Conservation (phyloP, 2,113 vertebrate genomes). For the Pontoporia blainvillei region DNA sequence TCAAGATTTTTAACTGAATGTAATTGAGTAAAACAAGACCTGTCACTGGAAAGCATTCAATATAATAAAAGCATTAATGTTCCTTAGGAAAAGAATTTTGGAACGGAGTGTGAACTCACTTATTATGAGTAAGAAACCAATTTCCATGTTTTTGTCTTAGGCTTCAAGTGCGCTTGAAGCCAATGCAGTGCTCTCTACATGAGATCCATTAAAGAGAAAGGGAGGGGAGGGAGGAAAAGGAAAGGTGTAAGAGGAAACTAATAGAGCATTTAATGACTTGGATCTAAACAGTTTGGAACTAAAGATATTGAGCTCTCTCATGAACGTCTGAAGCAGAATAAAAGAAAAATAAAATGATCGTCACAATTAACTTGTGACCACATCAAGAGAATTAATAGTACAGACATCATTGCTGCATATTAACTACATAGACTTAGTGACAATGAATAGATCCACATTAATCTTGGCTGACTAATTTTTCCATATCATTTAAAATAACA, state of each 20-base stretch:
- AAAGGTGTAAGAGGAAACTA: neutral
- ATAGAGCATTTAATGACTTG: neutral
- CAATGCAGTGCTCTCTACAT: neutral
- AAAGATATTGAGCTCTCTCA: neutral
- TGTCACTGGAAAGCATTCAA: neutral
- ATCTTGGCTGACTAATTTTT: neutral
- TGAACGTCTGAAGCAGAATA: conserved; percentile 3
- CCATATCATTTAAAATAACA: conserved; percentile 8
- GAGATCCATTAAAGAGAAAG: neutral
- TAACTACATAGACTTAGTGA: neutral
- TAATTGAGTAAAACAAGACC: conserved; percentile 41
- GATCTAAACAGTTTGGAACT: neutral
- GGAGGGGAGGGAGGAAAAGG: neutral
- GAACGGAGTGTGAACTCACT: neutral
- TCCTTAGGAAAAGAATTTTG: conserved; percentile 10
- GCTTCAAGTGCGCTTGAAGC: neutral
- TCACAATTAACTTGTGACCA: neutral
- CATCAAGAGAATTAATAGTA: conserved; percentile 15
- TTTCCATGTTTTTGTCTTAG: conserved; percentile 22
- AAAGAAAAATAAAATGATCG: neutral
- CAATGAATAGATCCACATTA: neutral
- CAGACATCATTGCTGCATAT: neutral
- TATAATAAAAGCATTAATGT: neutral
- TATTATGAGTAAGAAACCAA: neutral
- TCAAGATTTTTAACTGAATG: conserved; percentile 10